Percentiles rank a stretch among this genome's conserved stretches.
Conservation (phyloP, 1,140 invertebrate genomes). For the Hycleus cichorii region DNA sequence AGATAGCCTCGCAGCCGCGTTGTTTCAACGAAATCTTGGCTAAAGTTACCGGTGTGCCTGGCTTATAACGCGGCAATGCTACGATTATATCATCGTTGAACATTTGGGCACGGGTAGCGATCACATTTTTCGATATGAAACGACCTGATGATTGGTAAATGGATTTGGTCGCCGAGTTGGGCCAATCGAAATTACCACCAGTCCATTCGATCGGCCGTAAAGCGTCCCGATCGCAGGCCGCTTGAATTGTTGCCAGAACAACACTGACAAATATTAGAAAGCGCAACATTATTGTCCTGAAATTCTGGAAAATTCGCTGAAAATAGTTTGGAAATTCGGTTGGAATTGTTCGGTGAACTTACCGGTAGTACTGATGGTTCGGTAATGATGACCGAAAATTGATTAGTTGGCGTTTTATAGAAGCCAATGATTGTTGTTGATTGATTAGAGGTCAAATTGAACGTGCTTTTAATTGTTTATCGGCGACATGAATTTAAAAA, state of each 20-base stretch:
- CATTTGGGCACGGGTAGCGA: constrained; percentile 53
- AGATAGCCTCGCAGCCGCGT: constrained; percentile 41
- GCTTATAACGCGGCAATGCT: constrained; percentile 48
- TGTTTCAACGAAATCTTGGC: constrained; percentile 48
- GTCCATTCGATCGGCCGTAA: constrained; percentile 28
- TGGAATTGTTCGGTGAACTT: background rate
- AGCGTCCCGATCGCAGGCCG: constrained; percentile 16
- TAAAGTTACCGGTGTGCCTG: constrained; percentile 54
- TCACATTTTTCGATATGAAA: constrained; percentile 52
- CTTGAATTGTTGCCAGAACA: constrained; percentile 7
- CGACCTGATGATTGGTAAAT: constrained; percentile 47
- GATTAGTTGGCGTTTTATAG: background rate
- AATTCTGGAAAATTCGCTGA: constrained; percentile 6
- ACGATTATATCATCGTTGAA: constrained; percentile 50
- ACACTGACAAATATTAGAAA: constrained; percentile 1
- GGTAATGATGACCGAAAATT: background rate
- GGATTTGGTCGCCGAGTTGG: constrained; percentile 45
- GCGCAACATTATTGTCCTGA: background rate
- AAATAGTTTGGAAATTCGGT: constrained; percentile 2
- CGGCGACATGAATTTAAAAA: too few species aligned
- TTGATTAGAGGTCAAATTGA: background rate
- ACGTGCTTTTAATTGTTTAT: background rate
- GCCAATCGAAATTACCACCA: constrained; percentile 46
- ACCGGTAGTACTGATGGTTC: background rate
- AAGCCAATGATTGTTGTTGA: background rate